phyloP scores from a whole-genome alignment of 1,140 invertebrate genomes.

The Scaptomyza pallida region DNA sequence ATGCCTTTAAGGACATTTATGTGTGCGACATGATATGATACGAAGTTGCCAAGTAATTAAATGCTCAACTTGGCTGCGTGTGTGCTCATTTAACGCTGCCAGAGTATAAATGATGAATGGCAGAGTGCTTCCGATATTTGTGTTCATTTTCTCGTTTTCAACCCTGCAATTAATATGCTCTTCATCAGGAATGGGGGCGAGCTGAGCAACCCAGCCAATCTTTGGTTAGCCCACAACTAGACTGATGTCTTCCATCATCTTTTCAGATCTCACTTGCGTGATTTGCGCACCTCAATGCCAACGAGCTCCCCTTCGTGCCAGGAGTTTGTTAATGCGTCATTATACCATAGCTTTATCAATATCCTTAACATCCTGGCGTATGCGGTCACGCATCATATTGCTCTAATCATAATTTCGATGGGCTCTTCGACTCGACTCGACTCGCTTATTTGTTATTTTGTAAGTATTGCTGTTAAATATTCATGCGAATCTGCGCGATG shows the following conservation, averaged over 20 bases:
- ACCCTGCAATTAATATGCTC: constrained; percentile 73
- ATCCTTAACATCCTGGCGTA: constrained; percentile 49
- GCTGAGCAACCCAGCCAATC: constrained; percentile 24
- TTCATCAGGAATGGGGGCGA: constrained; percentile 38
- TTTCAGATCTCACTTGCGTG: constrained; percentile 60
- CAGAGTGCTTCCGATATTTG: constrained; percentile 43
- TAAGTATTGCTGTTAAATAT: constrained; percentile 73
- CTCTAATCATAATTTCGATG: constrained; percentile 65
- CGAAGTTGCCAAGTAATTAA: constrained; percentile 63
- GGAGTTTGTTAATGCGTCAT: constrained; percentile 40
- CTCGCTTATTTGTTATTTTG: constrained; percentile 44
- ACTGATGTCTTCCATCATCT: constrained; percentile 55
- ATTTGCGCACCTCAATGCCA: constrained; percentile 66
- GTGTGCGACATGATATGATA: constrained; percentile 2
- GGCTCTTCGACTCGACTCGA: constrained; percentile 12
- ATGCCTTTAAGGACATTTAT: constrained; percentile 47
- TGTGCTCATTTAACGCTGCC: constrained; percentile 41
- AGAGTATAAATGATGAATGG: constrained; percentile 66
- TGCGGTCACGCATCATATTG: constrained; percentile 72
- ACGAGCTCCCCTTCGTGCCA: neutral
- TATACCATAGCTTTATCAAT: constrained; percentile 31
- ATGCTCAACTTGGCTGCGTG: constrained; percentile 48
- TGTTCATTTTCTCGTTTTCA: constrained; percentile 41
- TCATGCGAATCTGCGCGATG: constrained; percentile 76
- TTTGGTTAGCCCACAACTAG: constrained; percentile 5